phyloP scores from a whole-genome alignment of 2,888 invertebrate genomes.

The Acronicta alni region DNA sequence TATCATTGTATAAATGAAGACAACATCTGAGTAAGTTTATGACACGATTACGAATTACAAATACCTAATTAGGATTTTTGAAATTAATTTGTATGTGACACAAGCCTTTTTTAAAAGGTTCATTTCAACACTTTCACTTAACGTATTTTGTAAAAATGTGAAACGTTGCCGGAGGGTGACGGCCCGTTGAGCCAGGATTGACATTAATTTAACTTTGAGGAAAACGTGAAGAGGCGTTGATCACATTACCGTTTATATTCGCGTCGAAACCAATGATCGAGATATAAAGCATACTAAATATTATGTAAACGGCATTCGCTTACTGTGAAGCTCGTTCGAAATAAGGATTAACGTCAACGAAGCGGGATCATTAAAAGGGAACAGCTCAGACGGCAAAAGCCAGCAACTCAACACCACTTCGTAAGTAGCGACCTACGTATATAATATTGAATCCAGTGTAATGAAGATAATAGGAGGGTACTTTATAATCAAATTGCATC shows the following conservation, averaged over 20 bases:
- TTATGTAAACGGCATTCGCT: conserved; percentile 6
- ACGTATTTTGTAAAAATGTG: conserved; percentile 22
- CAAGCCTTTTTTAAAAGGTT: too few species aligned
- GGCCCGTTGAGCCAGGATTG: conserved; percentile 65
- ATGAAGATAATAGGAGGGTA: too few species aligned
- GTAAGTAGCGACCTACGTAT: neutral
- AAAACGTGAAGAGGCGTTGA: conserved; percentile 42
- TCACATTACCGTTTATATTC: conserved; percentile 36
- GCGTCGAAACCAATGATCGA: conserved; percentile 27
- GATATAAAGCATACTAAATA: conserved; percentile 20
- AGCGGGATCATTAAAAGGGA: conserved; percentile 33
- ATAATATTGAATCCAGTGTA: too few species aligned
- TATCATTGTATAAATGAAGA: too few species aligned
- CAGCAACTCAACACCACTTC: conserved; percentile 2
- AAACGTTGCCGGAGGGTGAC: conserved; percentile 55
- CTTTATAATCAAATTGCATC: too few species aligned
- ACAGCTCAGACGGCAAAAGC: conserved; percentile 17
- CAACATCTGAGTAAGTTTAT: too few species aligned
- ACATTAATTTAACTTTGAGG: conserved; percentile 59
- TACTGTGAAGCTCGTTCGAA: conserved; percentile 25
- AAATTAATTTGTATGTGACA: too few species aligned
- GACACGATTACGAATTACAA: too few species aligned
- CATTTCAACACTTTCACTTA: conserved; percentile 2
- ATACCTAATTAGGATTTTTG: too few species aligned
- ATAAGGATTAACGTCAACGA: conserved; percentile 36